Base-by-base conservation (phyloP, 2,888 invertebrate species). In the Drosophila mercatorum region DNA sequence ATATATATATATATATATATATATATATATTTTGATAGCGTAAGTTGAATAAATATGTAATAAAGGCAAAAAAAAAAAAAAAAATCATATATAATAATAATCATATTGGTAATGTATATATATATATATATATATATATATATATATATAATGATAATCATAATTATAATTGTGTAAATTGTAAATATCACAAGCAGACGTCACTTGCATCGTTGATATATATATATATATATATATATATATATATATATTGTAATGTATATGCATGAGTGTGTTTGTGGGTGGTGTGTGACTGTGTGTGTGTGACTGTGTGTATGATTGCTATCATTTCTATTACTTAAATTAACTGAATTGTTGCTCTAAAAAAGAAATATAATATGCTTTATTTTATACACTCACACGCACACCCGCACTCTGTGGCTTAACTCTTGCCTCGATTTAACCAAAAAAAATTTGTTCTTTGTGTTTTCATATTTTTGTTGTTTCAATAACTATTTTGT, bases 181-280 rank as follows among this genome's bases (percentile, higher is more conserved):
- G 86, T 86, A 86, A 86, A 86, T 86, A 86, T 86, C 86, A 87
- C 88, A 87, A 87, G 88, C 83, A 86, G 83, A 86, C 86, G 72
- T 88, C 88, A 87, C 86, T 87, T 87, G 88, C 88, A 85, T 83
- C 84, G 82, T 83, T 85, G 80, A 86, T 85, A 85, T 81, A 80
- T 83, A 69, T 76, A 73, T 68, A 72, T 67, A 69, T 76, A 52
- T 71, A 58, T 68, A 49, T 68, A 49, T 70, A 57, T 70, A 49
- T 47, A 8, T 65, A 11, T 58, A 40, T 53, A 12, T 64, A 10
- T 53, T 47, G 26, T 28, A 28, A 47, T 47, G 26, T 53, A 38
- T 38, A 38, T 55, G 11, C 26, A 40, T 52, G 36, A 26, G 36
- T 52, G 34, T 66, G 36, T 69, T 46, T 55, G 55, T 40, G 40